A percentile compares a stretch with the other conserved stretches of the same genome.
phyloP scores from a whole-genome alignment of 2,797 vertebrate species.

The Galagoides demidoff region DNA sequence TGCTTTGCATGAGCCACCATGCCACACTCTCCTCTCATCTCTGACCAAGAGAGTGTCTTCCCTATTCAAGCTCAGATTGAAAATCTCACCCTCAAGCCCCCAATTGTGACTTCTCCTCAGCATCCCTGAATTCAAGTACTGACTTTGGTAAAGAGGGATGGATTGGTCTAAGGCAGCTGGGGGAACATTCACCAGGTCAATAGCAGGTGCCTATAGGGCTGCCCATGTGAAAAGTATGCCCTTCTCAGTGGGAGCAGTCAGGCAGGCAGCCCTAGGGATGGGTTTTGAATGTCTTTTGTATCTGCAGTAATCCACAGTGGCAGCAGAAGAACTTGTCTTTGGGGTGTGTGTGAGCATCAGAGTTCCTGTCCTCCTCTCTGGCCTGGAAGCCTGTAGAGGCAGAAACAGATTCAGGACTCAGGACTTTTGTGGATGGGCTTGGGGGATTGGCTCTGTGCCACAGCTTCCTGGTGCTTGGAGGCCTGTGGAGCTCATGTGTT shows the following conservation, averaged over 20 bases:
- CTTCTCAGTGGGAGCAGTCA: not conserved
- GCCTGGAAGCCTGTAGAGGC: not conserved
- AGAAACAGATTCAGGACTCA: not conserved
- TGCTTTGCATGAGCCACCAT: too few species aligned
- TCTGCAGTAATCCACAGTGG: not conserved
- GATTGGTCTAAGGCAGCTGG: not conserved
- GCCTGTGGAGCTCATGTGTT: not conserved
- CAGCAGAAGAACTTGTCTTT: not conserved
- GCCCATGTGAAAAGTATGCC: too few species aligned
- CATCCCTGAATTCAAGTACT: too few species aligned
- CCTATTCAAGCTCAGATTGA: too few species aligned
- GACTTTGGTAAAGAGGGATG: not conserved
- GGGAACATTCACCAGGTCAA: not conserved
- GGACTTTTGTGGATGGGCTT: not conserved
- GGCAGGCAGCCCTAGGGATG: not conserved
- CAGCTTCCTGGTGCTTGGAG: not conserved
- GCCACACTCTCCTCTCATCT: too few species aligned
- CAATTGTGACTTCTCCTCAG: too few species aligned
- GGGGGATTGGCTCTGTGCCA: not conserved
- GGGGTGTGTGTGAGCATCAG: not conserved
- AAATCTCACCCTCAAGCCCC: too few species aligned
- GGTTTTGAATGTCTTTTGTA: not conserved
- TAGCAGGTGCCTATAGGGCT: not conserved
- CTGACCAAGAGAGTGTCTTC: too few species aligned
- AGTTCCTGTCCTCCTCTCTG: not conserved